Conservation (phyloP, 2,113 vertebrate species). For the Ranitomeya variabilis region DNA sequence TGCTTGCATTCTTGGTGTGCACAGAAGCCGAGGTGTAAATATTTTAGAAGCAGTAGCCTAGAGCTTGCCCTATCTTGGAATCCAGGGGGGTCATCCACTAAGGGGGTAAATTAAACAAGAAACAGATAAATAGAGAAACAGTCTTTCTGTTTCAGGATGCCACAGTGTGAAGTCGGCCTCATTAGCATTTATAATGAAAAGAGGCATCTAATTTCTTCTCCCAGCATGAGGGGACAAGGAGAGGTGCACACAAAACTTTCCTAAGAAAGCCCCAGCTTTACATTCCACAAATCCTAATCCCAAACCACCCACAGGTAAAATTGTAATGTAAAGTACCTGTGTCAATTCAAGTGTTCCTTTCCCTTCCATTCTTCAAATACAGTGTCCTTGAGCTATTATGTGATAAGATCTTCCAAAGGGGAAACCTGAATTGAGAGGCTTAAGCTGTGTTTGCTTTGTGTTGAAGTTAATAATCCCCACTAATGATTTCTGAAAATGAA, state of each 20-base stretch:
- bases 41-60: conserved; percentile 16
- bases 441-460: conserved; percentile 52
- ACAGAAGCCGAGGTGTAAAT: background rate
- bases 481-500: conserved; percentile 59
- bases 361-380: conserved; percentile 16
- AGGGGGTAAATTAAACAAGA: conserved; percentile 43
- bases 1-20: background rate
- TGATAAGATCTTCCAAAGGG: conserved; percentile 50
- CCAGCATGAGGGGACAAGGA: conserved; percentile 45
- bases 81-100: conserved; percentile 5
- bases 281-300: conserved; percentile 45
- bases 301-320: conserved; percentile 43
- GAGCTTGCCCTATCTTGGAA: background rate
- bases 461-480: conserved; percentile 56
- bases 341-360: conserved; percentile 1
- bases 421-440: conserved; percentile 29
- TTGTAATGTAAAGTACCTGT: conserved; percentile 42
- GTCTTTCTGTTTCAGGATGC: conserved; percentile 28
- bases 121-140: conserved; percentile 45
- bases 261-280: conserved; percentile 44
- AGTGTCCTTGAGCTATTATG: conserved; percentile 57
- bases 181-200: conserved; percentile 33
- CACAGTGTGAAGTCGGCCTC: conserved; percentile 44
- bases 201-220: conserved; percentile 38
- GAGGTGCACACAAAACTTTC: conserved; percentile 24